phyloP scores from a whole-genome alignment of 2,888 invertebrate genomes.

The Blastobasis lacticolella region DNA sequence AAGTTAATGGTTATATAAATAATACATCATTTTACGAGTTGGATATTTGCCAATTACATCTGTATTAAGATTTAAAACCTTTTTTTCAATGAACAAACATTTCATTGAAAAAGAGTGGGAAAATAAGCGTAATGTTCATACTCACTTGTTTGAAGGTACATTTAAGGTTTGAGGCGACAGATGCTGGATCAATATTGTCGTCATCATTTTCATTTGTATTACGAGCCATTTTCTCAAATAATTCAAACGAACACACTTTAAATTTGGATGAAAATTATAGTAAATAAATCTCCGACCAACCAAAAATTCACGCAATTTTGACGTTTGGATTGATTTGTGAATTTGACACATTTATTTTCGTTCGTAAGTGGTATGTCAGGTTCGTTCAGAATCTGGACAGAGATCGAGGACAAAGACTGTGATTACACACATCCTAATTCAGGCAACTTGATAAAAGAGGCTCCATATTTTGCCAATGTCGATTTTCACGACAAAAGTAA shows the following conservation, averaged over 20 bases:
- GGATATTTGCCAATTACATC: neutral
- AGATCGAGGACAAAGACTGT: too few species aligned
- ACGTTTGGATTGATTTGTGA: too few species aligned
- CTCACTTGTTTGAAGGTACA: conserved; percentile 47
- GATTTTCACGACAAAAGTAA: too few species aligned
- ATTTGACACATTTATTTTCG: too few species aligned
- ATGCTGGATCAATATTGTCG: conserved; percentile 47
- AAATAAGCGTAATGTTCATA: conserved; percentile 1
- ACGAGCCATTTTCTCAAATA: conserved; percentile 32
- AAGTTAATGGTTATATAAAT: neutral
- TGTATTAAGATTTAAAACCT: too few species aligned
- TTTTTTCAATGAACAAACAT: too few species aligned
- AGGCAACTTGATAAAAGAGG: too few species aligned
- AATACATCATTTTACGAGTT: neutral
- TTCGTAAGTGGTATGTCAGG: too few species aligned
- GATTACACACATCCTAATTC: too few species aligned
- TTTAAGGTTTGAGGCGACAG: conserved; percentile 46
- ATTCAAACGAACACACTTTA: neutral
- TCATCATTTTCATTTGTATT: conserved; percentile 45
- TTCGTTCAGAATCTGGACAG: too few species aligned
- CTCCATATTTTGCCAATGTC: too few species aligned
- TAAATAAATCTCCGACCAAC: neutral
- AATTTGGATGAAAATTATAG: conserved; percentile 4
- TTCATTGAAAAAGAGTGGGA: too few species aligned
- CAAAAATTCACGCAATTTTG: neutral